phyloP scores from a whole-genome alignment of 2,888 invertebrate genomes.

The Stenoptilia bipunctidactyla region DNA sequence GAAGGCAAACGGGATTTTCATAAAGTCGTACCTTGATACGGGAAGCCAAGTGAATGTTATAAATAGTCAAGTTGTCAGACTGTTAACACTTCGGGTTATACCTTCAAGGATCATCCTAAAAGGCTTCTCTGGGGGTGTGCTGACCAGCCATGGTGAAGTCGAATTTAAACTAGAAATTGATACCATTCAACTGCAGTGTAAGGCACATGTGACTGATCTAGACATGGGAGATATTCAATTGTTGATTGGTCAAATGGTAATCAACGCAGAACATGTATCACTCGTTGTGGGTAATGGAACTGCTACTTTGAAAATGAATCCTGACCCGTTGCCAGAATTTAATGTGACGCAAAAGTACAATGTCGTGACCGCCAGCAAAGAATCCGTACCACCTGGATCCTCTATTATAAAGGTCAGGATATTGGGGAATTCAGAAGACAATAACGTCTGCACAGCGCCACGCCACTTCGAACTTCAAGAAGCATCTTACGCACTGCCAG shows the following conservation, averaged over 20 bases:
- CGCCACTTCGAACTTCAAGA: constrained; percentile 16
- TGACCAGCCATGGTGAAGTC: constrained; percentile 13
- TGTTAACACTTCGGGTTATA: too few relatives aligned
- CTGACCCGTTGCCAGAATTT: background rate
- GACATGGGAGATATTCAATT: constrained; percentile 14
- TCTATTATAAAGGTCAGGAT: constrained; percentile 14
- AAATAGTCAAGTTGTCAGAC: too few relatives aligned
- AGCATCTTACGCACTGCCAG: constrained; percentile 17
- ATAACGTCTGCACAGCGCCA: background rate
- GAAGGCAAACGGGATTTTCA: constrained; percentile 8
- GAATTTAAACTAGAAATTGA: constrained; percentile 15
- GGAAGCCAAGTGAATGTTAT: constrained; percentile 14
- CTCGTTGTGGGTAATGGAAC: constrained; percentile 5
- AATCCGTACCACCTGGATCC: constrained; percentile 12
- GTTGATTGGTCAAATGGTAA: constrained; percentile 18
- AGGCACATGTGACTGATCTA: constrained; percentile 10
- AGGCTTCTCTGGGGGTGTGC: constrained; percentile 12
- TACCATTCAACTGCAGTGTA: constrained; percentile 11
- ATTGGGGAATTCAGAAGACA: constrained; percentile 6
- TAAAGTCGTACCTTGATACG: constrained; percentile 14
- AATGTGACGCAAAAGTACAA: background rate
- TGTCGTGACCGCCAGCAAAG: constrained; percentile 4
- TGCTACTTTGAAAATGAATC: background rate
- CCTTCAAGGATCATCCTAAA: constrained; percentile 7
- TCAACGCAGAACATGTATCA: constrained; percentile 12